Evolutionary conservation across 2,888 invertebrate genomes (phyloP), one percentile per base, ranked within the genome.

Genomic region (Chelonus formosanus): DNA sequence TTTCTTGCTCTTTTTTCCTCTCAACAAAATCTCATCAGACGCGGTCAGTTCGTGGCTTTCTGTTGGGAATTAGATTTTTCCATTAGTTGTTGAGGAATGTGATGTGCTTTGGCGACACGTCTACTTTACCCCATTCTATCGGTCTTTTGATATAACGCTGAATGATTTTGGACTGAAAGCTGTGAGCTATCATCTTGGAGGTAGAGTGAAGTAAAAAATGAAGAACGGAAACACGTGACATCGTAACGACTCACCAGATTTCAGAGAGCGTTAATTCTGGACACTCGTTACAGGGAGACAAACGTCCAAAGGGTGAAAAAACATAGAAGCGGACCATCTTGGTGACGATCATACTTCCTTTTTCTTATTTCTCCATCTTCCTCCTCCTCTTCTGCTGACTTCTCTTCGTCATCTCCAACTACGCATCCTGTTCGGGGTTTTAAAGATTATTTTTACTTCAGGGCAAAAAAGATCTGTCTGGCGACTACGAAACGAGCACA

Each of bases 381-480:
- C 54, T 59, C 58, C 63, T 36, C 57, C 54, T 55, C 66, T 62
- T 63, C 62, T 67, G 63, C 72, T 65, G 53, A 63, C 36, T 63
- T 66, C 64, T 62, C 72, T 71, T 73, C 73, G 70, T 69, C 69
- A 67, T 70, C 75, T 74, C 75, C 74, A 75, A 75, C 77, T 73
- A 75, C 80, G 82, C 82, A 84, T 84, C 83, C 83, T 84, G 83
- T 84, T 82, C 80, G 82, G 82, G 82, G 80, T 82, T 83, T 83
- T 83, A 82, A 81, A 84, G 83, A 82, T 84, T 84, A 84, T 84
- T 84, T 84, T 84, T 84, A 84, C 84, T 75, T 78, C 78, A 77
- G 80, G 79, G 79, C 83, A 83, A 83, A 83, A 83, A 83, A 83
- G 78, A 80, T 78, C 80, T 80, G 83, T 83, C 83, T 83, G 83